Evolutionary conservation across 2,888 invertebrate species (phyloP), one percentile per base, ranked within the genome.

Genomic region (Lamellibrachia satsuma): DNA sequence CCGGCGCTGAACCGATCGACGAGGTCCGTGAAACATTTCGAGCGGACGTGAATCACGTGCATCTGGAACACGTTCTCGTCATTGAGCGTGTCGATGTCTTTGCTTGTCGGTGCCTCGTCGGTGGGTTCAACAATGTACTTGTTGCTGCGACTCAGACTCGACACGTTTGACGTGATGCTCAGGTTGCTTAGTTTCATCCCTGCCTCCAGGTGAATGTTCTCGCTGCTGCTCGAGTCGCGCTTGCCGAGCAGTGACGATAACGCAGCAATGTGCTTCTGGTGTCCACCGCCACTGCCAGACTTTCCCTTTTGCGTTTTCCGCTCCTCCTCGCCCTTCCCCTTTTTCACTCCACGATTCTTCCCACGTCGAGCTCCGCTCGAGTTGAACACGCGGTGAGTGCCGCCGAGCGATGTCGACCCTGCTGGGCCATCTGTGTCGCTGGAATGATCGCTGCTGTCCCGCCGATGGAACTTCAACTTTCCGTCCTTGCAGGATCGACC

Each of bases 371-470:
- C 15, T 39, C 75, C 60, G 91, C 57, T 8, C 22, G 60, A 51
- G 91, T 57, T 57, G 57, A 90, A 52, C 90, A 39, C 90, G 90
- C 39, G 52, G 52, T n/a, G 92, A n/a, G 52, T 92, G 91, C 57
- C 52, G 27, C n/a, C 92, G 92, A 51, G 92, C 39, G 90, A 91
- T 52, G 22, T 90, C 90, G 90, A 92, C 90, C 93, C 93, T 3
- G 93, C 60, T 7, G 95, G 95, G 0, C 96, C 96, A 93, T 96
- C 96, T 7, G 96, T 96, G 94, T 96, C 96, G 95, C 96, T 96
- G 52, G 96, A 96, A 94, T 96, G 96, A 93, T 96, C 96, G 94
- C 96, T 96, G 93, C 95, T 95, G 93, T 96, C 96, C 27, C 96
- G 94, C 22, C 96, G 94, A 93, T 91, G 92, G 27, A 93, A 92